Conservation (phyloP, 2,888 invertebrate genomes). For the Aromia moschata region DNA sequence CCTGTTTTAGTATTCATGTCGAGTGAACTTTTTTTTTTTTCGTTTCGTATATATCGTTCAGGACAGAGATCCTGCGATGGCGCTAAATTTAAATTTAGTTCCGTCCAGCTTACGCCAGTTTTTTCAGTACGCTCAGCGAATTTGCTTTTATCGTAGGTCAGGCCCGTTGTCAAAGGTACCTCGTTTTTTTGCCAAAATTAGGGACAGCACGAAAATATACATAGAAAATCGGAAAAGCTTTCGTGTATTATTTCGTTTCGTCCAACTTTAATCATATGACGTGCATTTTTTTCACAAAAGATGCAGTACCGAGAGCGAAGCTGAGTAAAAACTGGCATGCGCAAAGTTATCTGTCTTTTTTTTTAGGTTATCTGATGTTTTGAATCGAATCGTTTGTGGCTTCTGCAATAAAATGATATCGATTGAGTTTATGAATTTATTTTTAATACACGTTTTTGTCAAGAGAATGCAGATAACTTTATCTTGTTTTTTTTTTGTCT, state of each 20-base stretch:
- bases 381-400: too few species aligned
- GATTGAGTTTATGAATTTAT: too few species aligned
- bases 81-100: slow-evolving; percentile 3
- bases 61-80: background rate
- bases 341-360: slow-evolving; percentile 13
- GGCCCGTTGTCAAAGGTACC: background rate
- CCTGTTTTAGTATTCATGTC: slow-evolving; percentile 34
- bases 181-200: too few species aligned
- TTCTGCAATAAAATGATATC: too few species aligned
- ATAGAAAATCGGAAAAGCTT: too few species aligned
- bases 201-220: too few species aligned
- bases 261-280: too few species aligned
- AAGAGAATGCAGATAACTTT: slow-evolving; percentile 16
- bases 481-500: slow-evolving; percentile 11
- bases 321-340: slow-evolving; percentile 5
- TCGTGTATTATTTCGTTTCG: too few species aligned
- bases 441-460: background rate
- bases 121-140: background rate
- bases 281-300: too few species aligned
- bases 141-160: background rate
- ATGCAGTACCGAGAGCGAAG: slow-evolving; percentile 3
- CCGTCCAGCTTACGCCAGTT: slow-evolving; percentile 1
- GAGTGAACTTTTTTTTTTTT: slow-evolving; percentile 28
- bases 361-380: background rate
- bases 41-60: slow-evolving; percentile 11